A percentile compares a stretch with the other conserved stretches of the same genome.
Evolutionary conservation across 2,113 vertebrate genomes (phyloP).

Genomic region (Candoia aspera): DNA sequence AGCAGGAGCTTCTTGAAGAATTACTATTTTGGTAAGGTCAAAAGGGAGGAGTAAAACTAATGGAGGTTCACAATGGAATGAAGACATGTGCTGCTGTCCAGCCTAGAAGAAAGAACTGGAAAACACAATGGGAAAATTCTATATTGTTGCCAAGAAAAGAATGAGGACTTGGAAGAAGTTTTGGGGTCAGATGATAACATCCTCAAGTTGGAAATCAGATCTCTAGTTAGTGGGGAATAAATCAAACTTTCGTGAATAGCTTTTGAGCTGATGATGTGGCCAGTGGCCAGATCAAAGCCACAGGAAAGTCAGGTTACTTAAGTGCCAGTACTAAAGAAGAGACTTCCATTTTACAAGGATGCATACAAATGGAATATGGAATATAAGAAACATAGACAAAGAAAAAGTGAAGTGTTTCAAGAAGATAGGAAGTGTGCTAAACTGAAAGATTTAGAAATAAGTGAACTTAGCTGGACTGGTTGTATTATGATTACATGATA

Average conservation of each 20-base stretch:
- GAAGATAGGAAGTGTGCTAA: not conserved
- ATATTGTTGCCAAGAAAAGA: not conserved
- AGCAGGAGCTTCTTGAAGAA: not conserved
- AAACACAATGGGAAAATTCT: not conserved
- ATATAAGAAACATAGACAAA: not conserved
- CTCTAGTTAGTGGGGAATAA: not conserved
- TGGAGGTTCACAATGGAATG: too few relatives aligned
- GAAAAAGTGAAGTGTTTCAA: not conserved
- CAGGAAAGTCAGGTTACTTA: not conserved
- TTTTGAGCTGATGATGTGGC: not conserved
- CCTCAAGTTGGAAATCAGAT: not conserved
- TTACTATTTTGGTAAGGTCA: too few relatives aligned
- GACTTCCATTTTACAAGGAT: not conserved
- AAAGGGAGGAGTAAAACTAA: too few relatives aligned
- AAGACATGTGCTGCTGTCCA: not conserved
- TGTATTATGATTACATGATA: not conserved
- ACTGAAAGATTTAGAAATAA: not conserved
- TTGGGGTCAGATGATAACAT: not conserved
- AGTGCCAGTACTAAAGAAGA: too few relatives aligned
- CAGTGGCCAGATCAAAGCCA: not conserved
- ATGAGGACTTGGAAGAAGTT: not conserved
- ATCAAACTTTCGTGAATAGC: not conserved
- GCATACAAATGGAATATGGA: not conserved
- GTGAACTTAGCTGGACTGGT: not conserved
- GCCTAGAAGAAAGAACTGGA: not conserved